Conservation (phyloP, 2,113 vertebrate species). For the Gymnarchus niloticus region DNA sequence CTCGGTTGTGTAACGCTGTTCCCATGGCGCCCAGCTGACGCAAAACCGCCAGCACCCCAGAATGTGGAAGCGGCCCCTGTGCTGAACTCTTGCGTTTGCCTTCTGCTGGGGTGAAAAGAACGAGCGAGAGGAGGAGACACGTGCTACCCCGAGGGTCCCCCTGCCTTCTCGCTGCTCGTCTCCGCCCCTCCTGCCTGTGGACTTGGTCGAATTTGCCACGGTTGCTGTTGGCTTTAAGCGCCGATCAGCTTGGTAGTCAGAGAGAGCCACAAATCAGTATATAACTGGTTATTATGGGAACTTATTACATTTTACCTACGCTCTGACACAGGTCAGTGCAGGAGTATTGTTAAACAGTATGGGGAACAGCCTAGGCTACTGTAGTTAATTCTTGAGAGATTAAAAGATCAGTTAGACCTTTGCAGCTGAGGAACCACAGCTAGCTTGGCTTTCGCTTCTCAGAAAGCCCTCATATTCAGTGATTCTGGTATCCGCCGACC, state of each 20-base stretch:
- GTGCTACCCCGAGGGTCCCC: not conserved
- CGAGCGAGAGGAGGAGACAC: not conserved
- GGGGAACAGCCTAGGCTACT: not conserved
- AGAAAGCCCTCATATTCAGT: not conserved
- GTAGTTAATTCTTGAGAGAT: not conserved
- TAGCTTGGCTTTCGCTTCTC: not conserved
- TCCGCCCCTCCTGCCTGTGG: not conserved
- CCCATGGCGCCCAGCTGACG: not conserved
- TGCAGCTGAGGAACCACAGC: not conserved
- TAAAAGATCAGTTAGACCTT: not conserved
- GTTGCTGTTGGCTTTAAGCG: not conserved
- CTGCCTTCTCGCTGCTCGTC: not conserved
- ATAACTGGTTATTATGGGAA: not conserved
- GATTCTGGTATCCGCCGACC: not conserved
- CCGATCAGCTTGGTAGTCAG: not conserved
- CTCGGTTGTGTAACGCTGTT: not conserved
- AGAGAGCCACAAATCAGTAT: not conserved
- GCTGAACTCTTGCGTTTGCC: not conserved
- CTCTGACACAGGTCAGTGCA: not conserved
- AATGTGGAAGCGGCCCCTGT: constrained; percentile 4
- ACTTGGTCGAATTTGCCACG: not conserved
- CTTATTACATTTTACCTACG: not conserved
- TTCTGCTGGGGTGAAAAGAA: not conserved
- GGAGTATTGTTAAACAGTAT: not conserved
- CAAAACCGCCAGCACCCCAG: not conserved